Evolutionary conservation across 2,888 invertebrate species (phyloP).

Genomic region (Bunonema sp.): DNA sequence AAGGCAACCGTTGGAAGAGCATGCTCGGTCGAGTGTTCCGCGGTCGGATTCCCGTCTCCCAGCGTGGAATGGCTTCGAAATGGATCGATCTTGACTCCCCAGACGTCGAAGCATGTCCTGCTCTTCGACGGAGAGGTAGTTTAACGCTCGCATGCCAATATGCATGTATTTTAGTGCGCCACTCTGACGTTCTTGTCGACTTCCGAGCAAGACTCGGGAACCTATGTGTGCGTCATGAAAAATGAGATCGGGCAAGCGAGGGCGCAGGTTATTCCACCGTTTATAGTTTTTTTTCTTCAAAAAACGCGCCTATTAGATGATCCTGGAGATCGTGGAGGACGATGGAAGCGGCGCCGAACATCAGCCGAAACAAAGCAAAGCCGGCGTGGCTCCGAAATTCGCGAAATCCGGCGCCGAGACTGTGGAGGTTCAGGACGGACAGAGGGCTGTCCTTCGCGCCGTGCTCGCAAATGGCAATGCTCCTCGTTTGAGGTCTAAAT

Average conservation of each 20-base stretch:
- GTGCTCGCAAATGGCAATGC: no score
- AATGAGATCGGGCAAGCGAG: constrained; percentile 10
- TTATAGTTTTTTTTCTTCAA: no score
- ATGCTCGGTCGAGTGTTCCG: constrained; percentile 36
- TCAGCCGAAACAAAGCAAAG: no score
- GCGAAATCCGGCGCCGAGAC: no score
- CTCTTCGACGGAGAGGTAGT: background rate
- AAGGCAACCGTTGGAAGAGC: constrained; percentile 22
- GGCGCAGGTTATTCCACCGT: constrained; percentile 7
- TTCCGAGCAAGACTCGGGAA: constrained; percentile 3
- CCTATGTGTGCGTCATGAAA: constrained; percentile 13
- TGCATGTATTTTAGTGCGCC: constrained; percentile 16
- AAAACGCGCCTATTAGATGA: background rate
- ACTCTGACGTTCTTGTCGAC: constrained; percentile 25
- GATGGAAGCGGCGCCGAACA: no score
- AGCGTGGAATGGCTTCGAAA: constrained; percentile 34
- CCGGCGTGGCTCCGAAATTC: constrained; percentile 26
- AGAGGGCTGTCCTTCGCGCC: no score
- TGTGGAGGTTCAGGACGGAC: no score
- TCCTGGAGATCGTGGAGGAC: constrained; percentile 10
- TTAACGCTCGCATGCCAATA: background rate
- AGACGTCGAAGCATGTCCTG: constrained; percentile 14
- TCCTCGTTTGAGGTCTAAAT: no score
- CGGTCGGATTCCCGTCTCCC: constrained; percentile 34
- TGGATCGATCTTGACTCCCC: constrained; percentile 23